phyloP scores from a whole-genome alignment of 92 coral and sea anemone genomes.

The Porites rus region DNA sequence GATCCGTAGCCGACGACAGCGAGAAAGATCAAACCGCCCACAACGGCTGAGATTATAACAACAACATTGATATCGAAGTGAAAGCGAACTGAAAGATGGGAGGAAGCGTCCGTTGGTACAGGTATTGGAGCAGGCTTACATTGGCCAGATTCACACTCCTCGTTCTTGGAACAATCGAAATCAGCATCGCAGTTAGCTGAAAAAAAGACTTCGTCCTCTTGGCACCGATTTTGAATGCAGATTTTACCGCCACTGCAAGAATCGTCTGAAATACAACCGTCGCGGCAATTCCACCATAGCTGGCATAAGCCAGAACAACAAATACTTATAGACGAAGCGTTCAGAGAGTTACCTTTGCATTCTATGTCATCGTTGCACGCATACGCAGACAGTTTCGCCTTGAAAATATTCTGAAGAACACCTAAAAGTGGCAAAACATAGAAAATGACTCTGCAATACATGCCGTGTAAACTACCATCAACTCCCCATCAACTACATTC shows the following conservation, averaged over 20 bases:
- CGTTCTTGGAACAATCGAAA: constrained; percentile 1
- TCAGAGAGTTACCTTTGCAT: constrained; percentile 14
- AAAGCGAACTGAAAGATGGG: constrained; percentile 17
- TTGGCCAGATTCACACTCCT: constrained; percentile 42
- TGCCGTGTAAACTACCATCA: background rate
- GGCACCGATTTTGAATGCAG: constrained; percentile 21
- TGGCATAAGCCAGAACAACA: constrained; percentile 23
- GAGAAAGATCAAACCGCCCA: constrained; percentile 36
- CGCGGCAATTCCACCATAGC: constrained; percentile 19
- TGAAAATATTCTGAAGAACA: constrained; percentile 15
- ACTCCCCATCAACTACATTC: background rate
- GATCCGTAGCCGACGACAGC: constrained; percentile 18
- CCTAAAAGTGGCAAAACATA: background rate
- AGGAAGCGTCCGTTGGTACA: constrained; percentile 12
- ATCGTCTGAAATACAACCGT: constrained; percentile 27
- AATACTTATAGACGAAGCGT: background rate
- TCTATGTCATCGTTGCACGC: constrained; percentile 26
- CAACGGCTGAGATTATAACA: constrained; percentile 1
- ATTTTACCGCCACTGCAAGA: constrained; percentile 14
- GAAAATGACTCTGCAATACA: background rate
- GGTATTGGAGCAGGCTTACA: constrained; percentile 45
- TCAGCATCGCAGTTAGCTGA: background rate
- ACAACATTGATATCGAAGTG: background rate
- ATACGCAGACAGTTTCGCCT: background rate
- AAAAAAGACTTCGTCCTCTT: background rate